Conservation (phyloP, 2,113 vertebrate species). For the Electrona antarctica region DNA sequence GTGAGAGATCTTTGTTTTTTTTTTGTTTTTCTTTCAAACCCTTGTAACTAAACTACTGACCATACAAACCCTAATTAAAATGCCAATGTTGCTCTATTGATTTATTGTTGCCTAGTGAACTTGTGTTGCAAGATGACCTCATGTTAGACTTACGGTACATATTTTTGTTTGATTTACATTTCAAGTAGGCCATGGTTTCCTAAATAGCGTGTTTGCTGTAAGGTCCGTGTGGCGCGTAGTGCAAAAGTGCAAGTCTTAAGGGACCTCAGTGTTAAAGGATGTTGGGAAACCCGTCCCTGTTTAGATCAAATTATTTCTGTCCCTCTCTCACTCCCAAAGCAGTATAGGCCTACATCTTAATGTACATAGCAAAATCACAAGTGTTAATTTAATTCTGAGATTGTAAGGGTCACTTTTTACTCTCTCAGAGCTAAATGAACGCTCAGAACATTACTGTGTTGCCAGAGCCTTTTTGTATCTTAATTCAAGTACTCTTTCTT, state of each 20-base stretch:
- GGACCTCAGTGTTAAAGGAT: no score
- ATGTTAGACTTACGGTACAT: conserved; percentile 14
- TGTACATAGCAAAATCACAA: no score
- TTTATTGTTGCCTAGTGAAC: conserved; percentile 14
- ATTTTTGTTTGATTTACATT: no score
- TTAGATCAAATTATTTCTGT: conserved; percentile 31
- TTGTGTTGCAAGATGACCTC: conserved; percentile 15
- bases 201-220: neutral
- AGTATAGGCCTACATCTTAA: conserved; percentile 26
- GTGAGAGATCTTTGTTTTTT: conserved; percentile 12
- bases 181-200: neutral
- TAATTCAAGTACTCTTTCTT: conserved; percentile 66
- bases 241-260: neutral
- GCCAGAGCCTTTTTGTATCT: conserved; percentile 73
- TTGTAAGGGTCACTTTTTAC: no score
- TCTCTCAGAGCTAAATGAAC: no score
- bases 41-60: neutral
- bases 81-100: neutral
- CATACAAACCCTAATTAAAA: neutral
- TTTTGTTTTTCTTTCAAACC: neutral
- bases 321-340: conserved; percentile 20
- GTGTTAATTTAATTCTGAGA: no score
- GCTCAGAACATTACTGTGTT: neutral
- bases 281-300: neutral
- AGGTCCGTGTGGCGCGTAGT: conserved; percentile 3